Evolutionary conservation across 2,888 invertebrate species (phyloP).

Genomic region (Oscheius sp.): DNA sequence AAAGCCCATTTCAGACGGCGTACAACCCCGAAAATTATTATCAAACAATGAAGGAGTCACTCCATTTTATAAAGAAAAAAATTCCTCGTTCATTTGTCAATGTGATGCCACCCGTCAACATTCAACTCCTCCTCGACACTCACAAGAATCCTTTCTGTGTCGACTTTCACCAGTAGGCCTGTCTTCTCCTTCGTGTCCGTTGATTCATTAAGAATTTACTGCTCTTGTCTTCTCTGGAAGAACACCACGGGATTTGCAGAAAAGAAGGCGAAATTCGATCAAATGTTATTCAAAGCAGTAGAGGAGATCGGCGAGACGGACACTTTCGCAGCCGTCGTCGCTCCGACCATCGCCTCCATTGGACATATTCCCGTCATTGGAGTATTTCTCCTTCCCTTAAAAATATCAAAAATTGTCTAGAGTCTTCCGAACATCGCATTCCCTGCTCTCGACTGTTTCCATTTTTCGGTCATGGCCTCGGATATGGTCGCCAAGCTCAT

Average conservation of each 20-base stretch:
- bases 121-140: conserved; percentile 46
- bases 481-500: conserved; percentile 56
- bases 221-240: conserved; percentile 47
- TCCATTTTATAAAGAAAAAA: conserved; percentile 34
- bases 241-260: conserved; percentile 23
- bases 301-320: conserved; percentile 11
- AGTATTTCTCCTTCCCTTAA: conserved; percentile 8
- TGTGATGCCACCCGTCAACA: conserved; percentile 55
- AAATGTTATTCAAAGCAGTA: conserved; percentile 22
- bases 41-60: conserved; percentile 23
- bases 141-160: conserved; percentile 48
- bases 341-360: conserved; percentile 46
- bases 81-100: conserved; percentile 51
- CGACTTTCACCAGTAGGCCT: conserved; percentile 45
- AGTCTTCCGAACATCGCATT: conserved; percentile 48
- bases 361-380: conserved; percentile 42
- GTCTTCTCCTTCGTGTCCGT: not conserved
- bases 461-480: conserved; percentile 52
- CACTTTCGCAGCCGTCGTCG: conserved; percentile 42
- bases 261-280: conserved; percentile 37
- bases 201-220: conserved; percentile 39
- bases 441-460: conserved; percentile 60
- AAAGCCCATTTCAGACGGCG: conserved; percentile 32
- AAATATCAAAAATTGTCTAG: not conserved
- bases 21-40: conserved; percentile 39